phyloP scores from a whole-genome alignment of 1,140 invertebrate genomes.

The Drosophila novamexicana region DNA sequence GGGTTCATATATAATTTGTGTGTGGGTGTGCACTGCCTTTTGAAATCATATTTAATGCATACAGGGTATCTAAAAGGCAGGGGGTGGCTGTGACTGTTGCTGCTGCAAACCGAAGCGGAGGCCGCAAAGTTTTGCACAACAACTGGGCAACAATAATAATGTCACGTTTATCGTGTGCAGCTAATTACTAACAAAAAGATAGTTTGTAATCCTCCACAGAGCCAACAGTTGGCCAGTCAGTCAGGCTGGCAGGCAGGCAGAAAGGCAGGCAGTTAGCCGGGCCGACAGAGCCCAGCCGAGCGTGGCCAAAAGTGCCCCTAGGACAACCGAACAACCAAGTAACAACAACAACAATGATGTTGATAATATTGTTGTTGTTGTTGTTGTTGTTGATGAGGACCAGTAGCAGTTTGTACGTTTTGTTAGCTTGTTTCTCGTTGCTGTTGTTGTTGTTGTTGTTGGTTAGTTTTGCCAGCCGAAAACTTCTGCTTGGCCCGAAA shows the following conservation, averaged over 20 bases:
- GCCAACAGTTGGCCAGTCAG: slow-evolving; percentile 14
- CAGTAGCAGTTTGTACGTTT: slow-evolving; percentile 56
- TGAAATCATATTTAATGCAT: neutral
- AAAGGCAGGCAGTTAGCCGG: slow-evolving; percentile 26
- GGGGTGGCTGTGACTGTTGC: slow-evolving; percentile 1
- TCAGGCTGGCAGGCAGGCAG: slow-evolving; percentile 22
- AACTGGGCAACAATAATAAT: slow-evolving; percentile 79
- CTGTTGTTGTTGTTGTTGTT: slow-evolving; percentile 24
- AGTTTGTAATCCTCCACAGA: slow-evolving; percentile 77
- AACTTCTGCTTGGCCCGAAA: slow-evolving; percentile 67
- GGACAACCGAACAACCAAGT: slow-evolving; percentile 46
- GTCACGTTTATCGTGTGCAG: slow-evolving; percentile 82
- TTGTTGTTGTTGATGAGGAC: slow-evolving; percentile 41
- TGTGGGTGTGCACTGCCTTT: neutral
- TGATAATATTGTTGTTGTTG: slow-evolving; percentile 32
- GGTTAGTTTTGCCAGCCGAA: slow-evolving; percentile 44
- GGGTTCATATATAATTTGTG: neutral
- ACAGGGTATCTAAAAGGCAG: neutral
- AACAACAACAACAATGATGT: slow-evolving; percentile 19
- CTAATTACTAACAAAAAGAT: slow-evolving; percentile 83
- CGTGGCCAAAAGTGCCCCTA: slow-evolving; percentile 72
- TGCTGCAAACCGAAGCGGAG: slow-evolving; percentile 26
- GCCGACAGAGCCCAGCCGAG: slow-evolving; percentile 53
- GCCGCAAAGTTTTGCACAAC: slow-evolving; percentile 67
- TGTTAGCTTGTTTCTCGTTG: slow-evolving; percentile 31